Evolutionary conservation across 2,113 vertebrate species (phyloP).

Genomic region (Capra hircus): DNA sequence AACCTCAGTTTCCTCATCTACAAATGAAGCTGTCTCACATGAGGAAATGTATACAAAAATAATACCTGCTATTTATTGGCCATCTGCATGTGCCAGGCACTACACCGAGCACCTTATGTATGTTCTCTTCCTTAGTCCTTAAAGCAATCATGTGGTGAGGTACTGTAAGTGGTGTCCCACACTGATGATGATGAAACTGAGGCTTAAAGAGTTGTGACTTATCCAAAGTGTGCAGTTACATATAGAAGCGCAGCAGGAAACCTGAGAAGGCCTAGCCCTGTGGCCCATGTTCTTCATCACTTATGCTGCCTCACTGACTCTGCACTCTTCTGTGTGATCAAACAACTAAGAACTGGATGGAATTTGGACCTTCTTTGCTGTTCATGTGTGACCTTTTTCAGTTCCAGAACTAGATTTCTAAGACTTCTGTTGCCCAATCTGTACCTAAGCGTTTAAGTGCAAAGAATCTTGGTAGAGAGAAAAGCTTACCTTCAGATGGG

Average conservation of each 20-base stretch:
- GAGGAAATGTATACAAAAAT: neutral
- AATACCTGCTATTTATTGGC: too few species aligned
- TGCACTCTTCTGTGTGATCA: accelerated
- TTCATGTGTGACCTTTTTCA: neutral
- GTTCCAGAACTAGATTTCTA: neutral
- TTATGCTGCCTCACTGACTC: neutral
- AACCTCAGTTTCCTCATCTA: neutral
- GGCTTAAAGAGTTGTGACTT: neutral
- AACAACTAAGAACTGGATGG: neutral
- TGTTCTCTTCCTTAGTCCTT: neutral
- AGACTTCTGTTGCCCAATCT: neutral
- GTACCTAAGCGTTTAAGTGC: neutral
- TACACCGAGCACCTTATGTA: neutral
- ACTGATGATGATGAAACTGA: neutral
- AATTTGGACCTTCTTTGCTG: neutral
- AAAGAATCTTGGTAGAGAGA: neutral
- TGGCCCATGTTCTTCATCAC: neutral
- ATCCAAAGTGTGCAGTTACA: neutral
- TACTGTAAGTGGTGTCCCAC: neutral
- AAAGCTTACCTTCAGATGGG: neutral
- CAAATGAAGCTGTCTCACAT: neutral
- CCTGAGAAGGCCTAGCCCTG: neutral
- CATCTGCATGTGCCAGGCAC: neutral
- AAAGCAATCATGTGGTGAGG: neutral
- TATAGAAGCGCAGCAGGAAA: neutral